Conservation (phyloP, 2,113 vertebrate species). For the Apteryx owenii region DNA sequence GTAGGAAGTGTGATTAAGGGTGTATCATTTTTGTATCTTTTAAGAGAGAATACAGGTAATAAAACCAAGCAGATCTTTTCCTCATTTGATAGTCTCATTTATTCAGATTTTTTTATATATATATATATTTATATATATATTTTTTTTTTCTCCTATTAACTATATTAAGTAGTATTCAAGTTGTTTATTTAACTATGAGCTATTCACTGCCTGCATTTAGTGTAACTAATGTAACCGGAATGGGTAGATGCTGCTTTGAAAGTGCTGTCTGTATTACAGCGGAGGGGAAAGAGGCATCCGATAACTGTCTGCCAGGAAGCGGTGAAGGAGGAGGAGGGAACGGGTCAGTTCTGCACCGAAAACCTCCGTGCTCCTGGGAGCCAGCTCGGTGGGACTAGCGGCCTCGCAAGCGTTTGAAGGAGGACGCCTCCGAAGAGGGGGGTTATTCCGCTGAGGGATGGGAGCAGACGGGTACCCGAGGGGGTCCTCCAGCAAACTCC, state of each 20-base stretch:
- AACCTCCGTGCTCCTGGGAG: background rate
- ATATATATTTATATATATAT: background rate
- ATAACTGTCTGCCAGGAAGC: background rate
- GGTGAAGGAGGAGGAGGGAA: background rate
- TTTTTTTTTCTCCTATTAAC: background rate
- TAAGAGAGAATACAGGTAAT: background rate
- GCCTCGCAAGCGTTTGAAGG: background rate
- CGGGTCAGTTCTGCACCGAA: background rate
- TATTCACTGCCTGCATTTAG: background rate
- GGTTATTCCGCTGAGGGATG: no score
- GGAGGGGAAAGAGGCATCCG: background rate
- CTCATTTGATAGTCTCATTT: background rate
- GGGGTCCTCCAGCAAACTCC: background rate
- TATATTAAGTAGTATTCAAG: background rate
- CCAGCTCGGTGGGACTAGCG: background rate
- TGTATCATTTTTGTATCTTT: background rate
- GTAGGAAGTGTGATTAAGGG: background rate
- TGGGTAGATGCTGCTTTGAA: background rate
- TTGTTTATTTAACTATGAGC: background rate
- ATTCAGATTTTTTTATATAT: background rate
- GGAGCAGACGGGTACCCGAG: background rate
- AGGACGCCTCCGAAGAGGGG: no score
- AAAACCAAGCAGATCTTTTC: background rate
- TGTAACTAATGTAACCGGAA: background rate
- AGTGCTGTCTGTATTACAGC: background rate